These are phyloP conservation scores for Boloria euphrosyne DNA, from an alignment of 2,888 invertebrate genomes.

Conservation along the genomic window DNA sequence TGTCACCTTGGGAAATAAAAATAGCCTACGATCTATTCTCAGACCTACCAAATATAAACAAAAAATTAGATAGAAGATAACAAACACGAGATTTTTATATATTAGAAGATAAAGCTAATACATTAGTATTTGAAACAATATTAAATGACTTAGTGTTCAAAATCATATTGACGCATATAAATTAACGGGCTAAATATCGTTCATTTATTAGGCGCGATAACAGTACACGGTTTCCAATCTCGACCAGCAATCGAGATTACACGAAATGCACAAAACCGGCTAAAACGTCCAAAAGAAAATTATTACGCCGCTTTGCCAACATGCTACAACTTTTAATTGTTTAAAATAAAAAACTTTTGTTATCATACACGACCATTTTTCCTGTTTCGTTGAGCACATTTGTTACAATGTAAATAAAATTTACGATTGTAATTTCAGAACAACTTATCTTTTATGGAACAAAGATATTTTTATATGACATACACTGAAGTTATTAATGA, in stretches of 20 bases:
- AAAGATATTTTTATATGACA: constrained; percentile 22
- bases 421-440: constrained; percentile 38
- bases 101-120: too few species aligned
- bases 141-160: neutral
- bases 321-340: constrained; percentile 56
- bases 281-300: constrained; percentile 47
- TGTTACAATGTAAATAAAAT: constrained; percentile 40
- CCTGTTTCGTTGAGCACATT: constrained; percentile 38
- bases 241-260: constrained; percentile 14
- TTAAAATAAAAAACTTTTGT: constrained; percentile 59
- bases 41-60: too few species aligned
- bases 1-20: too few species aligned
- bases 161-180: constrained; percentile 5
- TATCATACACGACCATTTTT: constrained; percentile 43
- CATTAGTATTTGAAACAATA: too few species aligned
- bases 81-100: too few species aligned
- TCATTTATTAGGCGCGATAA: constrained; percentile 10
- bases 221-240: constrained; percentile 21
- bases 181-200: constrained; percentile 1
- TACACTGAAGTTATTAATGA: too few species aligned
- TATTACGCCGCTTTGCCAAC: constrained; percentile 50
- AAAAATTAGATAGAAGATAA: too few species aligned
- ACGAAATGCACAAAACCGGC: constrained; percentile 38
- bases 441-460: constrained; percentile 24
- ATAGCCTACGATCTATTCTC: too few species aligned